Conservation (phyloP, 2,797 vertebrate genomes). For the Mus spretus region DNA sequence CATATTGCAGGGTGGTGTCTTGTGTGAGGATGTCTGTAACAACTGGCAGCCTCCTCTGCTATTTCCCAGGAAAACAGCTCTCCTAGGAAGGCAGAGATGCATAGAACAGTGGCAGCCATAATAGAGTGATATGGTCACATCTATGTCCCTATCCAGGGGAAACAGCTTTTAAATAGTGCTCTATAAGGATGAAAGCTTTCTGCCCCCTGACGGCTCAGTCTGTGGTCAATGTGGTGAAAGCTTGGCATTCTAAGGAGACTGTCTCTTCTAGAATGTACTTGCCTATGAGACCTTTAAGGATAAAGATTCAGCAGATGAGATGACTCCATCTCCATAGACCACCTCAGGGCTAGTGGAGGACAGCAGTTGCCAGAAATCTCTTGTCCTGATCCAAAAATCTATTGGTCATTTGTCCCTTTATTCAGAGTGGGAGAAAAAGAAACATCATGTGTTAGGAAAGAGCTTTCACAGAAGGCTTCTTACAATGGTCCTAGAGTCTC, state of each 20-base stretch:
- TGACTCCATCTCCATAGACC: neutral
- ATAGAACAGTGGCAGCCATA: neutral
- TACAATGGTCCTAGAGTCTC: neutral
- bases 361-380: neutral
- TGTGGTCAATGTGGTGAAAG: neutral
- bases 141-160: neutral
- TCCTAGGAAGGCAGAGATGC: neutral
- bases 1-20: neutral
- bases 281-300: neutral
- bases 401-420: neutral
- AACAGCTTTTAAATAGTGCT: neutral
- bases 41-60: neutral
- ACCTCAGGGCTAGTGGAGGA: neutral
- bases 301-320: neutral
- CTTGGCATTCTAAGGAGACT: neutral
- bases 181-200: conserved; percentile 13
- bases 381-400: neutral
- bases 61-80: neutral
- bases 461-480: neutral
- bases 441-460: neutral
- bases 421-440: neutral
- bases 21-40: neutral
- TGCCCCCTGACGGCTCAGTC: neutral
- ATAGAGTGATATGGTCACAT: neutral
- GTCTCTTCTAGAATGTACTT: neutral